phyloP scores from a whole-genome alignment of 2,888 invertebrate species.

The Chrysotoxum bicinctum region DNA sequence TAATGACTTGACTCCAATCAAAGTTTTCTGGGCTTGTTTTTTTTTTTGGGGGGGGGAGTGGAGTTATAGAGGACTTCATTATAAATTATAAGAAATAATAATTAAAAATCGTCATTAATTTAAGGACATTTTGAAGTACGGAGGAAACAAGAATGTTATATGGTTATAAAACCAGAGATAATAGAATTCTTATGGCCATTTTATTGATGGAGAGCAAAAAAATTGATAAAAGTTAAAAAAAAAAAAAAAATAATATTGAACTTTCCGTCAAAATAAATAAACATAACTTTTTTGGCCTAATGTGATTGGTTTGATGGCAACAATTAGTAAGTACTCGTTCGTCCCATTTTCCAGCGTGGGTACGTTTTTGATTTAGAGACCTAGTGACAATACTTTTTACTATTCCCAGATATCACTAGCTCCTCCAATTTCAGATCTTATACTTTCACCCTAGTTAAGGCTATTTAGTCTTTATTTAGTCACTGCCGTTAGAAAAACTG shows the following conservation, averaged over 20 bases:
- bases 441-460: too few relatives aligned
- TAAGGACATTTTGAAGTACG: constrained; percentile 29
- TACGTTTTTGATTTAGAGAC: too few relatives aligned
- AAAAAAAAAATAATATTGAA: neutral
- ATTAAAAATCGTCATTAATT: constrained; percentile 36
- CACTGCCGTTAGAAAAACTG: too few relatives aligned
- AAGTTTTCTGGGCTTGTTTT: neutral
- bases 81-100: constrained; percentile 47
- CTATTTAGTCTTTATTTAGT: too few relatives aligned
- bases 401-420: too few relatives aligned
- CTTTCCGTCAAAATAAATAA: neutral
- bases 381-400: too few relatives aligned
- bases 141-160: constrained; percentile 22
- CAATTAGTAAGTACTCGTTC: neutral
- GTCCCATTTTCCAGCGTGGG: neutral
- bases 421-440: too few relatives aligned
- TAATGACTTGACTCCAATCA: constrained; percentile 41
- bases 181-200: constrained; percentile 47
- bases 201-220: constrained; percentile 50
- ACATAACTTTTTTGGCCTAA: neutral
- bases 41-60: neutral
- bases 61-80: constrained; percentile 16
- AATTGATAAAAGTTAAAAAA: neutral
- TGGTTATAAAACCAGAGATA: constrained; percentile 34
- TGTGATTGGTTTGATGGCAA: neutral